These are phyloP conservation scores for Allacma fusca DNA, from an alignment of 2,888 invertebrate genomes.

Conservation along the genomic window DNA sequence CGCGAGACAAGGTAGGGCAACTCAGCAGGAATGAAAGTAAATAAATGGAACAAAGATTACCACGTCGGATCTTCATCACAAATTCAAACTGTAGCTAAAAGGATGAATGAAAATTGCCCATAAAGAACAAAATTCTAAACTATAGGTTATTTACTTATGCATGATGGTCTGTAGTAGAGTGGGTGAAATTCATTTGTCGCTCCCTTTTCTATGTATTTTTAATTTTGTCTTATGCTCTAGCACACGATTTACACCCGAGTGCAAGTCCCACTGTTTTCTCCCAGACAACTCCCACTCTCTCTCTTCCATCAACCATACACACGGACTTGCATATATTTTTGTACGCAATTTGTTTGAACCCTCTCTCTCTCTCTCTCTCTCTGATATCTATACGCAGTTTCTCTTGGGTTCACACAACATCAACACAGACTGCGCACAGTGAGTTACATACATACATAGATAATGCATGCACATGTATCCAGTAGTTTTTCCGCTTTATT, in stretches of 20 bases:
- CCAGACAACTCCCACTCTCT: constrained; percentile 1
- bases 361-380: too few species aligned
- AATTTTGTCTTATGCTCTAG: not conserved
- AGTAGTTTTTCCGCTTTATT: too few species aligned
- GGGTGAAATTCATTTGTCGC: not conserved
- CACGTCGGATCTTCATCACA: constrained; percentile 11
- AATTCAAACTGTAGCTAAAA: constrained; percentile 16
- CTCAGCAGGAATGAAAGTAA: constrained; percentile 12
- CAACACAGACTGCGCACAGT: too few species aligned
- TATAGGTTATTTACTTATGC: not conserved
- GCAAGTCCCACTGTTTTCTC: not conserved
- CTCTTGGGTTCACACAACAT: too few species aligned
- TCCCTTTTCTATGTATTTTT: constrained; percentile 11
- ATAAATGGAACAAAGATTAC: constrained; percentile 16
- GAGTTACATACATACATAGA: too few species aligned
- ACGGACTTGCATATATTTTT: too few species aligned
- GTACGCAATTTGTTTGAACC: too few species aligned
- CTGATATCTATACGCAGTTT: too few species aligned
- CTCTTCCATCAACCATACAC: too few species aligned
- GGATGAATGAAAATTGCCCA: constrained; percentile 11
- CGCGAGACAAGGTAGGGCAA: constrained; percentile 11
- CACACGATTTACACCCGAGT: not conserved
- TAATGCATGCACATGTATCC: too few species aligned
- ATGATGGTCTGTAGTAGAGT: not conserved
- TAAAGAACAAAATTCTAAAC: not conserved